phyloP scores from a whole-genome alignment of 1,140 invertebrate species.

The Heliconius hermathena region DNA sequence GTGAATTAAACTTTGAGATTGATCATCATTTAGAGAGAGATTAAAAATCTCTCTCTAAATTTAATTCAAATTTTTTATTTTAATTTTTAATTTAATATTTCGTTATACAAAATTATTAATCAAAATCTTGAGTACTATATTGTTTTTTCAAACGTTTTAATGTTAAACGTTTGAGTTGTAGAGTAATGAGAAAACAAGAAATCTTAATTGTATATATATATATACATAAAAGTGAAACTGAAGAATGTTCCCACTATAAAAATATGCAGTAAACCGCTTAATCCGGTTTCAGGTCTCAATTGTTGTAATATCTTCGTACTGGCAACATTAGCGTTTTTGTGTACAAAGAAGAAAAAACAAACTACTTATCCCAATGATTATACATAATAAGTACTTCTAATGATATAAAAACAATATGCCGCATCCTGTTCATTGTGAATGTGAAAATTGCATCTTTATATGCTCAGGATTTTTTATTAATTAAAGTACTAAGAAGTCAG shows the following conservation, averaged over 20 bases:
- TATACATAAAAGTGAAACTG: constrained; percentile 15
- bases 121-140: too few relatives aligned
- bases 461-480: neutral
- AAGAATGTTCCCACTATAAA: constrained; percentile 31
- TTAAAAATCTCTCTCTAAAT: too few relatives aligned
- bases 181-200: neutral
- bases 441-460: neutral
- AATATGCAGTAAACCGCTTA: constrained; percentile 16
- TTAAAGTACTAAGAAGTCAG: neutral
- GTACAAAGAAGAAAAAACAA: neutral
- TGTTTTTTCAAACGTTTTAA: too few relatives aligned
- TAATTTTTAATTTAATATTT: too few relatives aligned
- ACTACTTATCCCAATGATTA: neutral
- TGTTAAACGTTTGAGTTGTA: too few relatives aligned
- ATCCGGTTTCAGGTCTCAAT: constrained; percentile 20
- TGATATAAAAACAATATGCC: neutral
- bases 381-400: neutral
- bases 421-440: neutral
- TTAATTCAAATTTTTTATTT: too few relatives aligned
- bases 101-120: too few relatives aligned
- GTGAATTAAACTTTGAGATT: too few relatives aligned
- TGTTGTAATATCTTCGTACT: constrained; percentile 20
- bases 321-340: constrained; percentile 28
- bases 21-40: too few relatives aligned
- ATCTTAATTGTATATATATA: neutral